Conservation (phyloP, 2,113 vertebrate genomes). For the Piliocolobus tephrosceles region DNA sequence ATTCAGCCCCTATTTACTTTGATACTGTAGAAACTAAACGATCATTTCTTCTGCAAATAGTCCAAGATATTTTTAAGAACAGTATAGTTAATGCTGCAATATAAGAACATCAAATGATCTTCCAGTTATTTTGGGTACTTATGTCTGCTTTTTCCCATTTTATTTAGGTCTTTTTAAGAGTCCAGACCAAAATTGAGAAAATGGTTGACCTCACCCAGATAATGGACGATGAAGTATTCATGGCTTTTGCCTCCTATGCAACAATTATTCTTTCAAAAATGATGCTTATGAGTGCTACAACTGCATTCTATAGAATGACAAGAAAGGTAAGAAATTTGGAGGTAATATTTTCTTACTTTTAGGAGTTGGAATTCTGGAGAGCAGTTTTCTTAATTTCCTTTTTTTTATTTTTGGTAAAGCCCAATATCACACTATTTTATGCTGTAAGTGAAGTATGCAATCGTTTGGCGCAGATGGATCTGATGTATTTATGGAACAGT, state of each 20-base stretch:
- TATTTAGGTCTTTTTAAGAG: constrained; percentile 48
- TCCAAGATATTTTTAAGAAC: neutral
- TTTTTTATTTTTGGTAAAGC: neutral
- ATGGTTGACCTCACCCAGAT: constrained; percentile 80
- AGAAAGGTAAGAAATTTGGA: constrained; percentile 84
- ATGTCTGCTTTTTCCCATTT: neutral
- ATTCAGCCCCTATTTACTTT: neutral
- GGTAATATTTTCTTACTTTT: neutral
- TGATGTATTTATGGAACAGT: neutral
- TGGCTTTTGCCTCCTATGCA: constrained; percentile 85
- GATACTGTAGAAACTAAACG: neutral
- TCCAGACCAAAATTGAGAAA: constrained; percentile 52
- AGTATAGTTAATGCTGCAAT: neutral
- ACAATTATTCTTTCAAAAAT: constrained; percentile 88
- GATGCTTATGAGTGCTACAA: constrained; percentile 88
- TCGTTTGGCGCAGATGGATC: neutral
- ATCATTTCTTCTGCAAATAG: neutral
- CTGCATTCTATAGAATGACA: constrained; percentile 82
- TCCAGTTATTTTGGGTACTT: neutral
- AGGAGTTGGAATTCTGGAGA: neutral
- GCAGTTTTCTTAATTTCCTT: neutral
- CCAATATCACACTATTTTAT: neutral
- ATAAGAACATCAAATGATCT: neutral
- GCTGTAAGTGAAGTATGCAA: neutral
- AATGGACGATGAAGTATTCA: constrained; percentile 83